Conservation (phyloP, 2,797 vertebrate species). For the Gymnothorax javanicus region DNA sequence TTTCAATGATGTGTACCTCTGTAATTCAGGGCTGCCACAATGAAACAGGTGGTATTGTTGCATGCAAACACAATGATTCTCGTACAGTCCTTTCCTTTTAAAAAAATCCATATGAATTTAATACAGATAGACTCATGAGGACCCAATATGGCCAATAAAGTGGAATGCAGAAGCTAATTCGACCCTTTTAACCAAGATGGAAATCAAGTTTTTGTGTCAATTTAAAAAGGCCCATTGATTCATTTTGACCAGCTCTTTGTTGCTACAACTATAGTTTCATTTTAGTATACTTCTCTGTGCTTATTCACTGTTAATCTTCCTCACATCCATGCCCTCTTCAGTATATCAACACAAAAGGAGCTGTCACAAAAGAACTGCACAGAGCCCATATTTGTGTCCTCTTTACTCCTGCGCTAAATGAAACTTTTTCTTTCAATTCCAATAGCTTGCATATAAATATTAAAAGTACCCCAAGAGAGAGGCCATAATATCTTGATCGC, state of each 20-base stretch:
- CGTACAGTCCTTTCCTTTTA: background rate
- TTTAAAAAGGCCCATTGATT: background rate
- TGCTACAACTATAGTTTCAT: background rate
- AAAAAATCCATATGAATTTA: background rate
- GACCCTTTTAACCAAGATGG: background rate
- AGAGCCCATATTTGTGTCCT: background rate
- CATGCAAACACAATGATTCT: background rate
- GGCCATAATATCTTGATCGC: too few species aligned
- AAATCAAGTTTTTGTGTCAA: background rate
- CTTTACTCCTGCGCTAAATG: background rate
- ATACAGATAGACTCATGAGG: background rate
- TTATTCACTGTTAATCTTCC: background rate
- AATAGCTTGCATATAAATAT: too few species aligned
- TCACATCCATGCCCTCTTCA: background rate
- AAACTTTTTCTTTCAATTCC: background rate
- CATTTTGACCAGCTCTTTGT: background rate
- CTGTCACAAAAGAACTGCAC: background rate
- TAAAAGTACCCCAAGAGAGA: too few species aligned
- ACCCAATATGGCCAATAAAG: background rate
- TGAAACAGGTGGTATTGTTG: background rate
- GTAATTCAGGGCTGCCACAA: background rate
- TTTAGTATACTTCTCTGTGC: background rate
- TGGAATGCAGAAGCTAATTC: background rate
- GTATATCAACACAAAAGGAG: background rate
- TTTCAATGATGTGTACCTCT: background rate